phyloP scores from a whole-genome alignment of 2,113 vertebrate genomes.

The Connochaetes taurinus region DNA sequence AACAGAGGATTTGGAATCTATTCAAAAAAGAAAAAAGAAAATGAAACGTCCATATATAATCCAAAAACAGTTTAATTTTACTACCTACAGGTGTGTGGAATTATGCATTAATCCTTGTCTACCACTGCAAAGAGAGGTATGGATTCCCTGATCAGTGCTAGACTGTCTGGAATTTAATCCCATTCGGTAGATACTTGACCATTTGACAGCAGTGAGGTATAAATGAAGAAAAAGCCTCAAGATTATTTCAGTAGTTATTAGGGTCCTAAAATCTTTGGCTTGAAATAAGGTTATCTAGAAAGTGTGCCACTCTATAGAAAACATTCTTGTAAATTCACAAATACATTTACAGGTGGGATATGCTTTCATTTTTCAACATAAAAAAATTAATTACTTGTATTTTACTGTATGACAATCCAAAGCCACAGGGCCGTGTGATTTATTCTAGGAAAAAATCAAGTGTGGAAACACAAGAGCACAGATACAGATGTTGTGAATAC shows the following conservation, averaged over 20 bases:
- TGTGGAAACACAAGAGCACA: constrained; percentile 40
- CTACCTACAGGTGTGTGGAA: background rate
- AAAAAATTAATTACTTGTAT: constrained; percentile 12
- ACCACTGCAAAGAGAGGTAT: background rate
- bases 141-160: background rate
- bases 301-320: background rate
- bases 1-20: constrained; percentile 94
- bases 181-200: background rate
- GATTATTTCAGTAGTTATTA: background rate
- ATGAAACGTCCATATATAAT: background rate
- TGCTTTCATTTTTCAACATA: background rate
- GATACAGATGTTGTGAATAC: constrained; percentile 66
- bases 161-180: background rate
- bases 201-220: background rate
- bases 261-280: background rate
- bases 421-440: background rate
- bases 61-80: constrained; percentile 23
- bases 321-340: background rate
- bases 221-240: background rate
- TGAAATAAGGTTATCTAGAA: constrained; percentile 15
- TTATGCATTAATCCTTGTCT: background rate
- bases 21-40: background rate
- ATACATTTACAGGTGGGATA: background rate
- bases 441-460: constrained; percentile 36
- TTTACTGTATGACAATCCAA: background rate